phyloP scores from a whole-genome alignment of 2,113 vertebrate species.

The Gavia stellata region DNA sequence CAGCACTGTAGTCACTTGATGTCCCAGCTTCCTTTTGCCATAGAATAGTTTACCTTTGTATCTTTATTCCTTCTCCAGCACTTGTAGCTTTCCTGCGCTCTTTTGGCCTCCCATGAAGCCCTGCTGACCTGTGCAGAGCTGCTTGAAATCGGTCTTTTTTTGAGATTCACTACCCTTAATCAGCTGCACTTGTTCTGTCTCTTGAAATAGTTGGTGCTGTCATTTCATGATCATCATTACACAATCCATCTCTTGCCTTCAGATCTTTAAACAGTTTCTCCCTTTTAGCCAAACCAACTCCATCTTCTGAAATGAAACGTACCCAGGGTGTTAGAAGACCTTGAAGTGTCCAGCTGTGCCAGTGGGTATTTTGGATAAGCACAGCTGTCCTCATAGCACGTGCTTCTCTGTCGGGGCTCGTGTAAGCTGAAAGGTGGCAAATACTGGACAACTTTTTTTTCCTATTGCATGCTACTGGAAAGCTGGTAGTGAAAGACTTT shows the following conservation, averaged over 20 bases:
- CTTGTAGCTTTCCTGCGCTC: background rate
- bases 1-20: background rate
- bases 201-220: background rate
- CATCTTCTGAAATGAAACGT: background rate
- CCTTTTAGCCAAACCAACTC: background rate
- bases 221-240: background rate
- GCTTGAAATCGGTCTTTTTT: background rate
- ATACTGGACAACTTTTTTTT: background rate
- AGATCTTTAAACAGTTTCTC: background rate
- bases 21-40: background rate
- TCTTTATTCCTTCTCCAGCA: background rate
- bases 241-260: background rate
- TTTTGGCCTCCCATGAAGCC: background rate
- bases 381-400: accelerated
- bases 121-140: background rate
- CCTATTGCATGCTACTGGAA: background rate
- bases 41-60: background rate
- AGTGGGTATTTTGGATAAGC: background rate
- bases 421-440: background rate
- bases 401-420: background rate
- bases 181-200: background rate
- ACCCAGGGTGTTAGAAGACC: background rate
- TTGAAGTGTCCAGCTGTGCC: background rate
- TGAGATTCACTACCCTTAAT: background rate
- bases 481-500: background rate